These are phyloP conservation scores for Echeneis naucrates DNA, from an alignment of 2,797 vertebrate genomes.

Conservation along the genomic window DNA sequence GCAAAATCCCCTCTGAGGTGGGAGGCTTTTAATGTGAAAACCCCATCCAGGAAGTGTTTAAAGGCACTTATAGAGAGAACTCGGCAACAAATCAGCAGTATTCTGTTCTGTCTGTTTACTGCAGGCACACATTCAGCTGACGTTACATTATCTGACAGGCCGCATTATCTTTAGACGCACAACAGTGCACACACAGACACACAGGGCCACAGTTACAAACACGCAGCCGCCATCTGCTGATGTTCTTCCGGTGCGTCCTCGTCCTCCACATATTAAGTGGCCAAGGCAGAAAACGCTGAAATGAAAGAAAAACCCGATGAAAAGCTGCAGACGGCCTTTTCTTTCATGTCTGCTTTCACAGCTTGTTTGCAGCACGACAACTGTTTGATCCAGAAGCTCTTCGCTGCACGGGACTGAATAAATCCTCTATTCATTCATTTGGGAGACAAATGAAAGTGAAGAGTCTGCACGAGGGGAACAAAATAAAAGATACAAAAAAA, in stretches of 20 bases:
- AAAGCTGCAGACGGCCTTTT: slow-evolving; percentile 43
- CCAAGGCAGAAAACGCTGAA: slow-evolving; percentile 40
- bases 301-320: slow-evolving; percentile 72
- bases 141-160: neutral
- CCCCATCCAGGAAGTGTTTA: too few species aligned
- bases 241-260: slow-evolving; percentile 41
- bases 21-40: too few species aligned
- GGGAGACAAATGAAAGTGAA: slow-evolving; percentile 23
- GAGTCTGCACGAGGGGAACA: neutral
- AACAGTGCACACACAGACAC: neutral
- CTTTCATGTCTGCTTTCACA: slow-evolving; percentile 32
- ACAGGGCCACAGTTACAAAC: neutral
- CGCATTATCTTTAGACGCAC: neutral
- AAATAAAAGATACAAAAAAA: too few species aligned
- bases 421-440: slow-evolving; percentile 12
- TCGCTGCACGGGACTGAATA: neutral
- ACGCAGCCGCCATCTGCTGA: slow-evolving; percentile 26
- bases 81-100: too few species aligned
- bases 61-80: too few species aligned
- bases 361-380: slow-evolving; percentile 7
- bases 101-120: neutral
- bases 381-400: slow-evolving; percentile 38
- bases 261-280: slow-evolving; percentile 47
- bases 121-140: neutral
- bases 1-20: too few species aligned